Base-by-base conservation (phyloP, 2,113 vertebrate species). In the Pontoporia blainvillei region DNA sequence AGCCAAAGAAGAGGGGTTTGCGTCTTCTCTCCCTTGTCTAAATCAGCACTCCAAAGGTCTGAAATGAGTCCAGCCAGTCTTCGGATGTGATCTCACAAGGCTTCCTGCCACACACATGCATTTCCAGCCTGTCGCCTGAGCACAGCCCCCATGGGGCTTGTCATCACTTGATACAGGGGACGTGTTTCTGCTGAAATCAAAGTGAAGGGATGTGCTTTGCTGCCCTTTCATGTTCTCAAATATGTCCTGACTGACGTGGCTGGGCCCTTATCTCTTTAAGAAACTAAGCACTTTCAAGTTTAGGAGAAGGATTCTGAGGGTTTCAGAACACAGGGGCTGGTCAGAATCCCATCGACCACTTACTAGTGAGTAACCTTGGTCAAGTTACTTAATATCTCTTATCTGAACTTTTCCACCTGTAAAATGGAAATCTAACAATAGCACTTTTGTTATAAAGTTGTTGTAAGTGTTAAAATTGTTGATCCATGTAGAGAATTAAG, bases 101-200 rank as follows among this genome's bases (percentile, higher is more conserved):
- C 89, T 59, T 86, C 89, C 97, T 94, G 96, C 95, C 95, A 94
- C 97, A 97, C 96, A 96, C 95, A 73, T 57, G 91, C 88, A 86
- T 79, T 67, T 69, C 82, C 88, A 92, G 93, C 83, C 94, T 91
- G 76, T 94, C 8, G 6, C 87, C 76, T n/a, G 29, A 76, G 61
- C 85, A 94, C 90, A 95, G 29, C 64, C 41, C 46, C 93, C 31
- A n/a, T 27, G 23, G 2, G 8, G 62, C 95, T 79, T 95, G 82
- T 96, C 96, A 86, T 95, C 96, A 91, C 93, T 96, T 86, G 91
- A 89, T 72, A 52, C 52, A 46, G 67, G 64, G 83, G 82, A 91
- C 5, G 20, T 54, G 88, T 86, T 86, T 93, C 85, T 69, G 52
- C 67, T 59, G 57, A 91, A 97, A 94, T 83, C 94, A 95, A 95